Evolutionary conservation across 2,797 vertebrate genomes (phyloP), one percentile per base, ranked within the genome.

Genomic region (Myotis myotis): DNA sequence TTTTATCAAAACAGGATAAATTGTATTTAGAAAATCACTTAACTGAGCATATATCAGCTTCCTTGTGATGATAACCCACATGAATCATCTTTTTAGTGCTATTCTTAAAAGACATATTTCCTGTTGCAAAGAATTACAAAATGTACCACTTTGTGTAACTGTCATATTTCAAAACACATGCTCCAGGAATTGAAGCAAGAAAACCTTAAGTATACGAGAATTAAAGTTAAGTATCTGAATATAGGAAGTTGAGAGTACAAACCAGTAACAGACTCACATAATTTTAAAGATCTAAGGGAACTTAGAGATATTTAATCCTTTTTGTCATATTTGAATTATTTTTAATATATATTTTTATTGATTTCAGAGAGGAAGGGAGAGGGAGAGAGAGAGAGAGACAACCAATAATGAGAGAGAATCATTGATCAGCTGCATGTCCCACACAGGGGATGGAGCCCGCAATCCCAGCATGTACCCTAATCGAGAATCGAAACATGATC

Each of bases 141-240:
- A 97, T 89, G 30, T 76, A 15, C 55, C 16, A 72, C 20, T 91
- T 85, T 25, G 36, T 44, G 16, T 92, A 94, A 93, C 51, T 79
- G 72, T 91, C 76, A 33, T 66, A 83, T 96, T 97, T 97, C 87
- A 96, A 96, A 96, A 90, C 23, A 47, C 8, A 55, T 60, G 20
- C 4, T 51, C 51, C 13, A 91, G 72, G 57, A 94, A 91, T 71
- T 80, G 72, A 89, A 87, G 71, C 55, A 51, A 96, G 23, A 83
- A 86, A 93, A 87, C 1, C 20, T 70, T n/a, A 36, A 41, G 6
- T 57, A 30, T 62, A 66, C 5, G 60, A 60, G 70, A 90, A 85
- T 86, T 83, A 70, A 92, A 64, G 25, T 75, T 89, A 87, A 87
- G 72, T 75, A 33, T 70, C 20, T 93, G 41, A 72, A 70, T 71